Evolutionary conservation across 1,140 invertebrate genomes (phyloP), one percentile per base, ranked within the genome.

Genomic region (Lepidurus packardi): DNA sequence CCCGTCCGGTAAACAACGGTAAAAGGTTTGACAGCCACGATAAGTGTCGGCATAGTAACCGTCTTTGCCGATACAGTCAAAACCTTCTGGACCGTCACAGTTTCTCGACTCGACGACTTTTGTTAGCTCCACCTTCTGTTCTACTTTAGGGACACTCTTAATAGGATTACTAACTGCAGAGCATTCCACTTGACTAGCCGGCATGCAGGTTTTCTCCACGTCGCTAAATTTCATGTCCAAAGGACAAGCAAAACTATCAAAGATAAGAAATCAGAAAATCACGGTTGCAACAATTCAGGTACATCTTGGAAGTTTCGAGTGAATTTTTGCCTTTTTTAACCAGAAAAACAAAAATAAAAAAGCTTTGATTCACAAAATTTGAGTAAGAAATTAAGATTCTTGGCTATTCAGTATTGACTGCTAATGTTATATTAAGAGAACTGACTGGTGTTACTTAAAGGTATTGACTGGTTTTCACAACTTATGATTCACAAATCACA

Each of bases 41-140:
- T 73, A 76, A 75, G 42, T 65, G 45, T 79, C 78, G 7, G 78
- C 78, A 43, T 65, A 79, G 75, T 79, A 79, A 8, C 78, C 78
- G 77, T 78, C 25, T 53, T 77, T 76, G 43, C 44, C 75, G 8
- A 5, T 79, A 47, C 78, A 79, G 25, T 79, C 42, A 73, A 79
- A 79, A 5, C 21, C 25, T 13, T 24, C n/a, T 24, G 73, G 77
- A 7, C 47, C 75, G 7, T 44, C 75, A 8, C 75, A 11, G 21
- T 65, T 65, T 8, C 21, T 65, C 0, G 21, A 34, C n/a, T 43
- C n/a, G 10, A 34, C 7, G n/a, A 34, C 7, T 25, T 44, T 7
- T 21, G 24, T 25, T 25, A 75, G 16, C 43, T 13, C 7, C 13
- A 1, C 16, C n/a, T 41, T 7, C 65, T 73, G 65, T 73, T 73